These are phyloP conservation scores for Conchocele bisecta DNA, from an alignment of 2,888 invertebrate species.

Conservation along the genomic window DNA sequence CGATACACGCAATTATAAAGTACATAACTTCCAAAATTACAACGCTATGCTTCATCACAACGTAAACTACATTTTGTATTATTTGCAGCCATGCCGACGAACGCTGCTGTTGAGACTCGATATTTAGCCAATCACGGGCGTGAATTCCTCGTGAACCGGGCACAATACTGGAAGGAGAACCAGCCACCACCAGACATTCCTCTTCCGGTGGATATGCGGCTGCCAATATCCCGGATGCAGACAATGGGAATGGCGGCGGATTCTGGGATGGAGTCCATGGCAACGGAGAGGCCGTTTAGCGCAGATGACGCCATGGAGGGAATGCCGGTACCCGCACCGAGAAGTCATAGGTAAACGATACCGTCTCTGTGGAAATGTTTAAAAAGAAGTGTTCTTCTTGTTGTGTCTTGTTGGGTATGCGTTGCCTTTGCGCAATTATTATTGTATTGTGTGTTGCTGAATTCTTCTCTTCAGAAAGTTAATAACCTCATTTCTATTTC, in stretches of 20 bases:
- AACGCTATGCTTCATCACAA: too few species aligned
- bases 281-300: constrained; percentile 39
- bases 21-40: too few species aligned
- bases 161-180: constrained; percentile 55
- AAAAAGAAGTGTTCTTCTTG: too few species aligned
- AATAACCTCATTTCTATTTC: too few species aligned
- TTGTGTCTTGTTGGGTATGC: too few species aligned
- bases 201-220: constrained; percentile 45
- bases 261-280: constrained; percentile 55
- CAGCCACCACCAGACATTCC: constrained; percentile 21
- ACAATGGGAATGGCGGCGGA: constrained; percentile 53
- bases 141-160: constrained; percentile 56
- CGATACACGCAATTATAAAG: too few species aligned
- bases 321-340: not conserved
- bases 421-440: too few species aligned
- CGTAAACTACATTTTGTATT: too few species aligned
- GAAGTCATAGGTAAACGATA: too few species aligned
- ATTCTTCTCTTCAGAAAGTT: too few species aligned
- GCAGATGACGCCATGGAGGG: constrained; percentile 29
- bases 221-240: constrained; percentile 52
- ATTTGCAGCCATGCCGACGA: constrained; percentile 50
- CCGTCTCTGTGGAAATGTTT: too few species aligned
- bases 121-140: constrained; percentile 60
- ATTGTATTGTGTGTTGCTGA: too few species aligned
- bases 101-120: constrained; percentile 45